Conservation (phyloP, 1,140 invertebrate species). For the Dreissena rostriformis region DNA sequence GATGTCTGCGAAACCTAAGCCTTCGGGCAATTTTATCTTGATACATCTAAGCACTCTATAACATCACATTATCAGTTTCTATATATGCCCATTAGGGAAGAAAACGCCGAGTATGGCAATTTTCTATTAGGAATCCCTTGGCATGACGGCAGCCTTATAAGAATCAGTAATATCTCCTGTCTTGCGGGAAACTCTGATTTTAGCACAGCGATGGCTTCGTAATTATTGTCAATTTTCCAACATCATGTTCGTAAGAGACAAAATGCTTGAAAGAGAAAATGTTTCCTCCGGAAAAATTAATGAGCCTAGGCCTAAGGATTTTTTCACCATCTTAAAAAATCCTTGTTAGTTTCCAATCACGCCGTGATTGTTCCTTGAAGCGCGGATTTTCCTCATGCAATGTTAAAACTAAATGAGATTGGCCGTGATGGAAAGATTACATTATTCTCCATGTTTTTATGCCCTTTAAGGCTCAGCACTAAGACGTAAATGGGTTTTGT, state of each 20-base stretch:
- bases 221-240: slow-evolving; percentile 49
- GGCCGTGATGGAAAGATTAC: too few relatives aligned
- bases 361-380: too few relatives aligned
- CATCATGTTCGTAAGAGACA: background rate
- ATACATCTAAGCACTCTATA: too few relatives aligned
- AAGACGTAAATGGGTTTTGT: too few relatives aligned
- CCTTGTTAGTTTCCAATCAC: background rate
- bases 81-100: too few relatives aligned
- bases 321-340: background rate
- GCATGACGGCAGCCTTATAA: slow-evolving; percentile 35
- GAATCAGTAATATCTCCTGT: slow-evolving; percentile 27
- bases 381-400: too few relatives aligned
- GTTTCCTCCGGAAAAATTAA: background rate
- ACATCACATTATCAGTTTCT: too few relatives aligned
- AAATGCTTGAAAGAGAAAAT: background rate
- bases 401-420: too few relatives aligned
- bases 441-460: too few relatives aligned
- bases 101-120: slow-evolving; percentile 3
- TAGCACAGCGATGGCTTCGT: slow-evolving; percentile 21
- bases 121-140: slow-evolving; percentile 41
- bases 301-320: background rate
- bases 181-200: slow-evolving; percentile 14
- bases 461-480: too few relatives aligned
- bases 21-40: too few relatives aligned
- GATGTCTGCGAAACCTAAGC: too few relatives aligned